phyloP scores from a whole-genome alignment of 2,113 vertebrate species.

The Petrocephalus microphthalmus region DNA sequence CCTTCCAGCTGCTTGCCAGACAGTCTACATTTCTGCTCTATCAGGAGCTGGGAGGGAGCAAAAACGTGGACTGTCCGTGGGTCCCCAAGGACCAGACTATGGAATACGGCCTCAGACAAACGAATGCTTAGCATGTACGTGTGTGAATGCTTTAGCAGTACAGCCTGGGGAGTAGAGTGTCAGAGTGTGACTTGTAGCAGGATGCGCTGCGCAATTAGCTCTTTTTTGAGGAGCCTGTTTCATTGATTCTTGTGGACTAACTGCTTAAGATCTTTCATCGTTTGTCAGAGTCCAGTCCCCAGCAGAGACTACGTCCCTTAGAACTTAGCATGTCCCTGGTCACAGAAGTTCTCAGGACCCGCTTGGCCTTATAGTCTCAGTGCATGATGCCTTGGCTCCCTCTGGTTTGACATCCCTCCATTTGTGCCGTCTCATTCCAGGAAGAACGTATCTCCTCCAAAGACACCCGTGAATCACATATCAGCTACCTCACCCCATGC shows the following conservation, averaged over 20 bases:
- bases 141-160: not conserved
- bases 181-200: not conserved
- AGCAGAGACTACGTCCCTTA: not conserved
- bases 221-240: not conserved
- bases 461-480: slow-evolving; percentile 75
- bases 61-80: not conserved
- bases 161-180: not conserved
- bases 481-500: slow-evolving; percentile 69
- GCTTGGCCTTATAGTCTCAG: not conserved
- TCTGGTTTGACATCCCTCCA: not conserved
- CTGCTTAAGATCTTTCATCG: not conserved
- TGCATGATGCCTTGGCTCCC: not conserved
- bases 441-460: slow-evolving; percentile 68
- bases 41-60: not conserved
- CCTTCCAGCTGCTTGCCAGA: not conserved
- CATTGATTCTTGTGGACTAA: not conserved
- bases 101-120: not conserved
- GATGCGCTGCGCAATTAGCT: not conserved
- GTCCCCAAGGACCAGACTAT: not conserved
- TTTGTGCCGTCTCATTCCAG: slow-evolving; percentile 27
- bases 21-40: too few relatives aligned
- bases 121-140: not conserved
- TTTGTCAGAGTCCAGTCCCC: not conserved
- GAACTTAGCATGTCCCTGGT: not conserved
- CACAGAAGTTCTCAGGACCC: not conserved